Evolutionary conservation across 1,140 invertebrate species (phyloP).

Genomic region (Grapholita molesta): DNA sequence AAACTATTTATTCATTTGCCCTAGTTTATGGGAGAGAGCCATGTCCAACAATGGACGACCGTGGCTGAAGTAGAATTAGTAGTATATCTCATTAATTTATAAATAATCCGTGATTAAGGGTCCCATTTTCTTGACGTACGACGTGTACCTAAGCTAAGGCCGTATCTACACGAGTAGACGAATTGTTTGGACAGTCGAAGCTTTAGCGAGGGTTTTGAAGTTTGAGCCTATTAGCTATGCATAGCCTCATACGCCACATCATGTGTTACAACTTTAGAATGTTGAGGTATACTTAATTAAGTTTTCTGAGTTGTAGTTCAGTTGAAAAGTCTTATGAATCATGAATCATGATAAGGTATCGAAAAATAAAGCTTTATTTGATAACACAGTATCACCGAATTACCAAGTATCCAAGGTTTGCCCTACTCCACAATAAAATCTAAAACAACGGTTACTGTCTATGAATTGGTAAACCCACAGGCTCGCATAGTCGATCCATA

Average conservation of each 20-base stretch:
- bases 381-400: too few species aligned
- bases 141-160: constrained; percentile 3
- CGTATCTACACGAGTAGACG: constrained; percentile 3
- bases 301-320: too few species aligned
- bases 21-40: too few species aligned
- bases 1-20: too few species aligned
- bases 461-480: constrained; percentile 17
- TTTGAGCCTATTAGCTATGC: constrained; percentile 9
- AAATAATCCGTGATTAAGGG: constrained; percentile 36
- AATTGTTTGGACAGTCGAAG: constrained; percentile 41
- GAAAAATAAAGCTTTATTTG: too few species aligned
- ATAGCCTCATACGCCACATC: neutral
- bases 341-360: too few species aligned
- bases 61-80: too few species aligned
- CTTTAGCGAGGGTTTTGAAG: constrained; percentile 30
- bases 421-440: neutral
- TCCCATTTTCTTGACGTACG: constrained; percentile 39
- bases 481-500: constrained; percentile 30
- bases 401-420: too few species aligned
- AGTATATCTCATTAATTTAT: neutral
- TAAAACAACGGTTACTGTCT: neutral
- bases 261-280: too few species aligned
- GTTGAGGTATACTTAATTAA: too few species aligned
- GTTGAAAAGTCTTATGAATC: too few species aligned
- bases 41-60: too few species aligned